These are phyloP conservation scores for Monodelphis domestica DNA, from an alignment of 2,797 vertebrate species.

Conservation along the genomic window DNA sequence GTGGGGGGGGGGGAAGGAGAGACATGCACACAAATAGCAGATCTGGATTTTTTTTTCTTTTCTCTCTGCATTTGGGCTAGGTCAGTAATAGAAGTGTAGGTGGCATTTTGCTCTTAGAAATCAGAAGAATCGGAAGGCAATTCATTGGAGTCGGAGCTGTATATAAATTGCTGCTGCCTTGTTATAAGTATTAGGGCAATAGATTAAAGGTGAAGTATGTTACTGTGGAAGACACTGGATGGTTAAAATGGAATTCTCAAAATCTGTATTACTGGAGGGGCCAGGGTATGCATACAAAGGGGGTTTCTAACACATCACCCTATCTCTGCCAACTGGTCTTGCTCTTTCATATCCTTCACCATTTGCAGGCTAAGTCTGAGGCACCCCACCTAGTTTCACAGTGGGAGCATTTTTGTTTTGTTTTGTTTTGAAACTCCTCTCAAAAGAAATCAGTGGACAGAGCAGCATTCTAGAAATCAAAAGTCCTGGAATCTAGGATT, in stretches of 20 bases:
- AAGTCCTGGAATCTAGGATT: not conserved
- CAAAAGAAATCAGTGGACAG: not conserved
- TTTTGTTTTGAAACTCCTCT: not conserved
- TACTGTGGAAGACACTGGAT: conserved; percentile 8
- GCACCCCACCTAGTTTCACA: not conserved
- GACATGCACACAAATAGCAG: not conserved
- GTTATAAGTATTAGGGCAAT: conserved; percentile 74
- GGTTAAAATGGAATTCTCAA: conserved; percentile 2
- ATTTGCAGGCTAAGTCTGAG: not conserved
- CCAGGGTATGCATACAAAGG: not conserved
- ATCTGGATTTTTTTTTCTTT: conserved; percentile 18
- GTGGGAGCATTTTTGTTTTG: not conserved
- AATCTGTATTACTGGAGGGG: not conserved
- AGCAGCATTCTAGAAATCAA: not conserved
- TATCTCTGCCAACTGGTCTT: not conserved
- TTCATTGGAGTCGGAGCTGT: conserved; percentile 61
- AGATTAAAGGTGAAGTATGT: conserved; percentile 59
- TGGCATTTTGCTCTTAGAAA: conserved; percentile 73
- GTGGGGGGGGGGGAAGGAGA: not conserved
- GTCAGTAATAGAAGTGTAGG: conserved; percentile 61
- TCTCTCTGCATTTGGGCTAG: conserved; percentile 31
- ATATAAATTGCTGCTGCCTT: conserved; percentile 41
- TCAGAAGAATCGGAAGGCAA: conserved; percentile 66
- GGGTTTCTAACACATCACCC: not conserved
- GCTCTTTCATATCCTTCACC: not conserved